phyloP scores from a whole-genome alignment of 2,797 vertebrate genomes.

The Mormyrops boulengeri region DNA sequence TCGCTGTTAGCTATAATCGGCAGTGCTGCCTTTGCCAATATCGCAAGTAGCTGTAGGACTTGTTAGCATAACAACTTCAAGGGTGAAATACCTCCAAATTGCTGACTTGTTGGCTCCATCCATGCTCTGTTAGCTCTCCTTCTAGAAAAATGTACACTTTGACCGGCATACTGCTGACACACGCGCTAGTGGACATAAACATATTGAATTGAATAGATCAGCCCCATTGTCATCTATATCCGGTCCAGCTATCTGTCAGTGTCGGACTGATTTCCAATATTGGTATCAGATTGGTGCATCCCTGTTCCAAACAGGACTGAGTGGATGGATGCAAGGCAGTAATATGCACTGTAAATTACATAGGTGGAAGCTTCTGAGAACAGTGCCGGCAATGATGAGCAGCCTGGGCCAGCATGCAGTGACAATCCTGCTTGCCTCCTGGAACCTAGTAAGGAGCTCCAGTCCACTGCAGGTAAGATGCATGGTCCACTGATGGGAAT shows the following conservation, averaged over 20 bases:
- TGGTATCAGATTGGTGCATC: neutral
- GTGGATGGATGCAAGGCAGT: neutral
- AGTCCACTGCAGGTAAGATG: neutral
- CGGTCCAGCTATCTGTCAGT: neutral
- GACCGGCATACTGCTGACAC: neutral
- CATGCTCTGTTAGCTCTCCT: neutral
- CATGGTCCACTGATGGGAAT: neutral
- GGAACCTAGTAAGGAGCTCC: neutral
- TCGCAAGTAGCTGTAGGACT: neutral
- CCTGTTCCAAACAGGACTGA: neutral
- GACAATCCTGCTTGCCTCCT: neutral
- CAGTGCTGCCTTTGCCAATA: neutral
- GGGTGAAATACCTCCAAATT: neutral
- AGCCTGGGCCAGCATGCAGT: neutral
- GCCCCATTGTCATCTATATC: neutral
- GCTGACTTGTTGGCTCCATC: neutral
- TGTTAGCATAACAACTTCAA: neutral
- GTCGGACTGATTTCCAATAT: neutral
- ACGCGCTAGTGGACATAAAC: neutral
- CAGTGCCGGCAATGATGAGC: neutral
- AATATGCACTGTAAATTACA: neutral
- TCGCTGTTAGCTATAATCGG: neutral
- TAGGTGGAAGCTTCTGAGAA: neutral
- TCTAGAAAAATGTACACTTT: neutral
- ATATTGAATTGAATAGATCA: neutral